Base-by-base conservation (phyloP, 2,888 invertebrate species). In the Lasioglossum zephyrum region DNA sequence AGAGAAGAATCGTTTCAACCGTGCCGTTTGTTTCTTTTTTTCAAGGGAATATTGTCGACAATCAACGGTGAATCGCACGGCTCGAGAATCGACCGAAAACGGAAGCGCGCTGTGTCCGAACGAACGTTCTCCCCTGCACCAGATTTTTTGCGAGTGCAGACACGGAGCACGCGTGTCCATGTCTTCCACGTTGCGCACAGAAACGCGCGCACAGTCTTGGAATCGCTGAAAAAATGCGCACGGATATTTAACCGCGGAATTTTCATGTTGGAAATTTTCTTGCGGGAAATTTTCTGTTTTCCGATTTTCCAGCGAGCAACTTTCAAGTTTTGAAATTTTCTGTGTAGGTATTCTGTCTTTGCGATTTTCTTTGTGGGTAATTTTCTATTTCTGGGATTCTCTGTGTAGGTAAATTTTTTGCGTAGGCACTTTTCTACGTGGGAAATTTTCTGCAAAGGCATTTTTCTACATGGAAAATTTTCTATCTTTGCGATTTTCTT, bases 271-370 rank as follows among this genome's bases (percentile, higher is more conserved):
- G 22, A 0, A 22, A 53, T 53, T 53, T 53, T 22, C 18, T 22
- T 2, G 22, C 2, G 2, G 49, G 18, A 2, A 22, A 53, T 22
- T 22, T 49, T 22, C 47, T 8, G 4, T 2, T 53, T 22, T 53
- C 8, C 22, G 2, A 22, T 22, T 49, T 22, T 22, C 8, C 6
- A 2, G 8, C 2, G 2, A 6, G 22, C 0, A 53, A 53, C 22
- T 22, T 49, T 49, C 18, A 0, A 0, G 1, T 0, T 47, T 1
- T 4, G 18, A 4, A 0, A 47, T 47, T 47, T 18, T 18, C 47
- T 18, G 18, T 2, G 6, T 0, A 0, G 0, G 49, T 0, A 41
- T 36, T n/a, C n/a, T n/a, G n/a, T n/a, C n/a, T n/a, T n/a, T n/a
- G n/a, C n/a, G n/a, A n/a, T n/a, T n/a, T n/a, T n/a, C n/a, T n/a